phyloP scores from a whole-genome alignment of 2,888 invertebrate genomes.

The Cosmorhoe ocellata region DNA sequence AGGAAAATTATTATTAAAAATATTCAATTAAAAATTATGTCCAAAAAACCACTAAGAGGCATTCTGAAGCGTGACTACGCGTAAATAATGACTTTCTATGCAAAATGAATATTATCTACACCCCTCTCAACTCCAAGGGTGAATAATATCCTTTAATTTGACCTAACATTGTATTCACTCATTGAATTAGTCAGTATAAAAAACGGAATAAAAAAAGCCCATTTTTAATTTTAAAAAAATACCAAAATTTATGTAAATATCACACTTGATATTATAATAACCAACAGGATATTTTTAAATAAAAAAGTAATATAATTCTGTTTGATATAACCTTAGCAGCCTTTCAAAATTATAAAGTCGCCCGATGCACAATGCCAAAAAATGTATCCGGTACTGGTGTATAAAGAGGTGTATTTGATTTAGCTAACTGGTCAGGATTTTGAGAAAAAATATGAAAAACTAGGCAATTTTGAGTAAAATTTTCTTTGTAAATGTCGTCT shows the following conservation, averaged over 20 bases:
- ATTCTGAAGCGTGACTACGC: conserved; percentile 47
- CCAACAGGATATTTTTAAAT: no score
- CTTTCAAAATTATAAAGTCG: conserved; percentile 28
- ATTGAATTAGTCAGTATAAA: no score
- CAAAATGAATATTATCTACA: conserved; percentile 40
- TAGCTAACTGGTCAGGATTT: background rate
- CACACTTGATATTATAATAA: no score
- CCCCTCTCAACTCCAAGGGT: conserved; percentile 27
- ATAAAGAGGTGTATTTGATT: conserved; percentile 32
- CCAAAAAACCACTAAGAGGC: conserved; percentile 46
- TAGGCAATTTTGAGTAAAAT: no score
- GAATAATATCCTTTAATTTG: background rate
- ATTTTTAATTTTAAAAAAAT: no score
- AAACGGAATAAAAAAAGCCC: no score
- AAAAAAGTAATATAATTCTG: background rate
- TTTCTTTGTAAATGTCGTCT: no score
- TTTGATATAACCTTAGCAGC: background rate
- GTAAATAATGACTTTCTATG: conserved; percentile 48
- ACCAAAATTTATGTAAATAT: no score
- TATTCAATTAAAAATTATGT: conserved; percentile 33
- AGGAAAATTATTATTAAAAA: background rate
- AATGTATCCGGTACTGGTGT: conserved; percentile 56
- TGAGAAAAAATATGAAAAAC: background rate
- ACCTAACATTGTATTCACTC: background rate
- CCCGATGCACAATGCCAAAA: conserved; percentile 52